phyloP scores from a whole-genome alignment of 1,140 invertebrate species.

The Philaenus spumarius region DNA sequence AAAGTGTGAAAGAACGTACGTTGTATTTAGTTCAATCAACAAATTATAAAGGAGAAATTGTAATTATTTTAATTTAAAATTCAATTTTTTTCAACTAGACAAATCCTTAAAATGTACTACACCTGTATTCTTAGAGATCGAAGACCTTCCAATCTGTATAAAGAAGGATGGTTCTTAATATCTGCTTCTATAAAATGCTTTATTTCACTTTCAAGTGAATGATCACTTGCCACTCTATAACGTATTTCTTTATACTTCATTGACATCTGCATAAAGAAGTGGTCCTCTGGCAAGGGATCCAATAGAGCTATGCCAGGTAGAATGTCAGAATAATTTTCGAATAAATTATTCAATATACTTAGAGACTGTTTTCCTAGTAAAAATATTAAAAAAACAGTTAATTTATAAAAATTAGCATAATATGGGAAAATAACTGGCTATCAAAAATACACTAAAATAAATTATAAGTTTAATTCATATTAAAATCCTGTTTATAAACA shows the following conservation, averaged over 20 bases:
- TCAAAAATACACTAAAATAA: too few relatives aligned
- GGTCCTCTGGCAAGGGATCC: constrained; percentile 3
- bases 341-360: not conserved
- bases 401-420: too few relatives aligned
- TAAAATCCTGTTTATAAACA: too few relatives aligned
- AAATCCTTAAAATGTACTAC: not conserved
- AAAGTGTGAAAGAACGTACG: too few relatives aligned
- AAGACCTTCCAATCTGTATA: constrained; percentile 17
- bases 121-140: constrained; percentile 20
- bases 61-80: too few relatives aligned
- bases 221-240: not conserved
- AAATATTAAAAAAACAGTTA: too few relatives aligned
- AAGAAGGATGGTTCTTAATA: not conserved
- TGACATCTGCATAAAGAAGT: not conserved
- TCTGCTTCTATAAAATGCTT: constrained; percentile 21
- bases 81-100: too few relatives aligned
- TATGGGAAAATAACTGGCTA: too few relatives aligned
- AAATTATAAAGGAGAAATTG: too few relatives aligned
- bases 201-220: constrained; percentile 12
- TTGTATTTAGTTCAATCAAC: too few relatives aligned
- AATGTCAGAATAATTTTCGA: not conserved
- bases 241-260: constrained; percentile 4
- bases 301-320: not conserved
- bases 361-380: not conserved
- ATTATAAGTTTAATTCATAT: too few relatives aligned